Percentiles rank a stretch among this genome's conserved stretches.
Evolutionary conservation across 2,797 vertebrate species (phyloP).

Genomic region (Trichosurus vulpecula): DNA sequence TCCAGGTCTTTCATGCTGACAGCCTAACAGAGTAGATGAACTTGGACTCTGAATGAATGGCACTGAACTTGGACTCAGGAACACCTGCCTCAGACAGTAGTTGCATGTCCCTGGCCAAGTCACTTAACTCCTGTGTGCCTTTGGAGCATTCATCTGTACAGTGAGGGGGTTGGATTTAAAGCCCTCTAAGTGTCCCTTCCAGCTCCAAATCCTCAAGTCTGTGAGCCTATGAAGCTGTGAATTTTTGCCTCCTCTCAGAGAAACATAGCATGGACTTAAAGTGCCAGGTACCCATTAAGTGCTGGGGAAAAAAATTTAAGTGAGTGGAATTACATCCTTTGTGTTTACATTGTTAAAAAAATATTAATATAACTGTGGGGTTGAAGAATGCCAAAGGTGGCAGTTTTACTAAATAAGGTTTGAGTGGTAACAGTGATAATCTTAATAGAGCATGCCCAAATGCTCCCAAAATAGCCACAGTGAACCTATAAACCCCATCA

Average conservation of each 20-base stretch:
- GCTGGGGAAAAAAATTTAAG: too few relatives aligned
- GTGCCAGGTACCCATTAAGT: neutral
- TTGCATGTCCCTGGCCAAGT: neutral
- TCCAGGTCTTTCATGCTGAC: too few relatives aligned
- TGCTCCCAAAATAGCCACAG: neutral
- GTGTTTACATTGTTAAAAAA: slow-evolving; percentile 39
- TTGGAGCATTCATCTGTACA: neutral
- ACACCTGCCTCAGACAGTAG: neutral
- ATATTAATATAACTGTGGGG: neutral
- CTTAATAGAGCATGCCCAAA: slow-evolving; percentile 23
- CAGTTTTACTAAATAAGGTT: slow-evolving; percentile 31
- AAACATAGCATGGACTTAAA: too few relatives aligned
- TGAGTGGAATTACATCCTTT: neutral
- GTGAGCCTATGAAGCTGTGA: neutral
- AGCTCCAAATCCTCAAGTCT: neutral
- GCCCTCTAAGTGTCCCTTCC: neutral
- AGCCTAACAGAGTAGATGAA: too few relatives aligned
- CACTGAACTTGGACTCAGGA: neutral
- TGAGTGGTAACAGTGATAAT: neutral
- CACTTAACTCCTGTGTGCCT: neutral
- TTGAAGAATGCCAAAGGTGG: slow-evolving; percentile 25
- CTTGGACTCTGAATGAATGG: too few relatives aligned
- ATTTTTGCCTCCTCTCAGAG: neutral
- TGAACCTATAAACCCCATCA: slow-evolving; percentile 20
- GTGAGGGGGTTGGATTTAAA: neutral